These are phyloP conservation scores for Alligator mississippiensis DNA, from an alignment of 2,113 vertebrate genomes.

Conservation along the genomic window DNA sequence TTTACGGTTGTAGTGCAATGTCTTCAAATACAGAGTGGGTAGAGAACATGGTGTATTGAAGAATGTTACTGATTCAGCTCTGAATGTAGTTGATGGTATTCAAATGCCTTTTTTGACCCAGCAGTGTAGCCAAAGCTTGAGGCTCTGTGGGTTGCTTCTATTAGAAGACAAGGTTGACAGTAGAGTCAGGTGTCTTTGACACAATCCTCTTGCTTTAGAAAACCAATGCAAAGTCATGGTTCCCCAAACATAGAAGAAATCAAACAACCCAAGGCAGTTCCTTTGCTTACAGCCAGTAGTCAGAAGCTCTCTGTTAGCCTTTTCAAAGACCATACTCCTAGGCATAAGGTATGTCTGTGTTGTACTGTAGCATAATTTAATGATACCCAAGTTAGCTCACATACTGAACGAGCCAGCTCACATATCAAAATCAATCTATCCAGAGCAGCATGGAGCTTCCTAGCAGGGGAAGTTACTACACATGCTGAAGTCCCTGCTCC, in stretches of 20 bases:
- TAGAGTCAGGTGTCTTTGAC: too few relatives aligned
- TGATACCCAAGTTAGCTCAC: not conserved
- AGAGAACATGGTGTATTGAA: not conserved
- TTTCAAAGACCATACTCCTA: not conserved
- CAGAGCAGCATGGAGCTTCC: not conserved
- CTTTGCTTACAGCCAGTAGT: not conserved
- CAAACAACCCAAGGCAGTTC: not conserved
- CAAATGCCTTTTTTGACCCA: too few relatives aligned
- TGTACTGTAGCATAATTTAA: too few relatives aligned
- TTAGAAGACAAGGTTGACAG: too few relatives aligned
- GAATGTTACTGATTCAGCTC: not conserved
- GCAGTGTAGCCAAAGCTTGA: too few relatives aligned
- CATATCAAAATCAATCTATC: not conserved
- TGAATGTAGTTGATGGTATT: not conserved
- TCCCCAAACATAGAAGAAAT: not conserved
- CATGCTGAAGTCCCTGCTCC: not conserved
- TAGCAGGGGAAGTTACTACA: not conserved
- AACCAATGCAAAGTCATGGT: too few relatives aligned
- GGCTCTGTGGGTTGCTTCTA: too few relatives aligned
- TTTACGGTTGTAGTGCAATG: not conserved
- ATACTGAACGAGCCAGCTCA: not conserved
- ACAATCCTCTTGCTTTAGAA: too few relatives aligned
- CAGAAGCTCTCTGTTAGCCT: accelerated
- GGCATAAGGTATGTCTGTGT: accelerated
- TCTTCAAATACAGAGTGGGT: not conserved